Conservation (phyloP, 1,140 invertebrate species). For the Parapsyche elsis region DNA sequence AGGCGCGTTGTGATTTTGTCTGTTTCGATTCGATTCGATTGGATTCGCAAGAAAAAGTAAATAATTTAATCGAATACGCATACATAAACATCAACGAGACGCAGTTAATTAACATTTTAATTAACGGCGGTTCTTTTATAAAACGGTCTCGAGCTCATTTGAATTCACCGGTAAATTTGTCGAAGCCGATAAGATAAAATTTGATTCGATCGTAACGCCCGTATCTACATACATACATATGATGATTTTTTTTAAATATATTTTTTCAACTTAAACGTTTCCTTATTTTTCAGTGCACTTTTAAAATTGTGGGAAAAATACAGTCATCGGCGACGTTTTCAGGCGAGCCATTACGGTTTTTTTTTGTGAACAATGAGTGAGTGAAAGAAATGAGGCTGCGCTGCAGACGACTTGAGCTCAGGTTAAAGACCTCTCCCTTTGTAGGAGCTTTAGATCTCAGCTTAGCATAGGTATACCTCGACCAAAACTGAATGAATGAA, state of each 20-base stretch:
- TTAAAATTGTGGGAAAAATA: too few species aligned
- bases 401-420: slow-evolving; percentile 35
- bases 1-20: too few species aligned
- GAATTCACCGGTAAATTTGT: neutral
- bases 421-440: slow-evolving; percentile 51
- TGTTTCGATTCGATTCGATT: neutral
- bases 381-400: slow-evolving; percentile 33
- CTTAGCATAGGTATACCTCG: too few species aligned
- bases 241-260: too few species aligned
- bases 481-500: neutral
- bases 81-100: neutral
- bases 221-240: too few species aligned
- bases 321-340: neutral
- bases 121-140: slow-evolving; percentile 22
- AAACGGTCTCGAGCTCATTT: slow-evolving; percentile 6
- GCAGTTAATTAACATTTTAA: slow-evolving; percentile 23
- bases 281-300: too few species aligned
- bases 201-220: neutral
- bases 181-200: neutral
- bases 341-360: slow-evolving; percentile 9
- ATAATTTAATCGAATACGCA: neutral
- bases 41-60: neutral
- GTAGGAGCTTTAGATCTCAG: neutral
- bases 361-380: slow-evolving; percentile 16
- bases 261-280: too few species aligned